A percentile compares a stretch with the other conserved stretches of the same genome.
phyloP scores from a whole-genome alignment of 2,888 invertebrate species.

The Mesochorus sp. region DNA sequence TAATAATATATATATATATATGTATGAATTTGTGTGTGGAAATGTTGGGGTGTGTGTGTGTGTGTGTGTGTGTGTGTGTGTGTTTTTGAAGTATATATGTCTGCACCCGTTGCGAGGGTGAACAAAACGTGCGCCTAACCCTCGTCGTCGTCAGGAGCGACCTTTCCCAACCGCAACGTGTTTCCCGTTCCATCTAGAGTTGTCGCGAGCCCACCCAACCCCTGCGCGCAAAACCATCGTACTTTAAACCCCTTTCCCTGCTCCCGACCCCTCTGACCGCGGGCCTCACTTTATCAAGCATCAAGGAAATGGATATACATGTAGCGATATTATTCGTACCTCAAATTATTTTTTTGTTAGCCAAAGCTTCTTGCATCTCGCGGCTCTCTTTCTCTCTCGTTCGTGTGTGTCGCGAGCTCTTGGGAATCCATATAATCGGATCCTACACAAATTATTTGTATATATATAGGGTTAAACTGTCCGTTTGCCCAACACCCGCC shows the following conservation, averaged over 20 bases:
- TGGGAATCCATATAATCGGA: no score
- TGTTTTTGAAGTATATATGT: conserved; percentile 15
- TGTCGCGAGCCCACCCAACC: no score
- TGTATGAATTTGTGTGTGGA: neutral
- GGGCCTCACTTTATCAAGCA: conserved; percentile 5
- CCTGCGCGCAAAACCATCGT: conserved; percentile 25
- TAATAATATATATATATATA: neutral
- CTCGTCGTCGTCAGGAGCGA: conserved; percentile 35
- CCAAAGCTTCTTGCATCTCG: no score
- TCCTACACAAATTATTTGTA: no score
- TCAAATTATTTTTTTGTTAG: neutral
- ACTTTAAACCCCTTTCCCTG: conserved; percentile 31
- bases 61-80: no score
- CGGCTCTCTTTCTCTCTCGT: no score
- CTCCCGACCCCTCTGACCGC: no score
- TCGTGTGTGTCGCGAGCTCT: no score
- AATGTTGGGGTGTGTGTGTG: no score
- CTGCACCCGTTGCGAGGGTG: conserved; percentile 26
- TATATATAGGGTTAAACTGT: no score
- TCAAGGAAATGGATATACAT: neutral
- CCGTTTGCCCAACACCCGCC: no score
- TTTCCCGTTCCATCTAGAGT: conserved; percentile 43
- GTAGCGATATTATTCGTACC: neutral
- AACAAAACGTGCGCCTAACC: conserved; percentile 22
- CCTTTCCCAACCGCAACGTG: conserved; percentile 57